Evolutionary conservation across 2,113 vertebrate genomes (phyloP).

Genomic region (pig (Sus scrofa)): DNA sequence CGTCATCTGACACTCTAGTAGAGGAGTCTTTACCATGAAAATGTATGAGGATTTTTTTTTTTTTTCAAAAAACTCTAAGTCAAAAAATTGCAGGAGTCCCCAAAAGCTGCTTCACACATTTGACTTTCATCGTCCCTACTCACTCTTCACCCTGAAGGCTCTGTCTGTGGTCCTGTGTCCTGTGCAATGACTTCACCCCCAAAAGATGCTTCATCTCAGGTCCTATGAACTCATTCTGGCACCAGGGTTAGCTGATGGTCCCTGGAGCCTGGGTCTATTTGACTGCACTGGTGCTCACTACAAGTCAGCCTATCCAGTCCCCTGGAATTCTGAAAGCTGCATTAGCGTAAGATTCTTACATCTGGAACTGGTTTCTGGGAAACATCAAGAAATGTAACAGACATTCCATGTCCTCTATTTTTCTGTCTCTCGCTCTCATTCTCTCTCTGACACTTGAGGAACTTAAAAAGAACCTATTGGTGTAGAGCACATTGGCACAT

Average conservation of each 20-base stretch:
- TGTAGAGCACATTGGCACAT: conserved; percentile 60
- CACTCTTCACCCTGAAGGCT: too few relatives aligned
- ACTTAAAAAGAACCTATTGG: conserved; percentile 67
- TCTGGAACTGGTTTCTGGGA: conserved; percentile 54
- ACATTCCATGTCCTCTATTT: not conserved
- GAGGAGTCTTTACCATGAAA: not conserved
- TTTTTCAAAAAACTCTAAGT: not conserved
- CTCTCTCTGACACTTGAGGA: conserved; percentile 53
- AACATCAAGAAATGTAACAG: conserved; percentile 17
- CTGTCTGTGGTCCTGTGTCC: not conserved
- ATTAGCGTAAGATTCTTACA: not conserved
- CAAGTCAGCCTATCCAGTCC: not conserved
- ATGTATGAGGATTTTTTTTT: not conserved
- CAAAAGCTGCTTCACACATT: not conserved
- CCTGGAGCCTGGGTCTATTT: not conserved
- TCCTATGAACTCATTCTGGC: not conserved
- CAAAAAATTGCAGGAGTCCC: not conserved
- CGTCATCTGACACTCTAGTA: not conserved
- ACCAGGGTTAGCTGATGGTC: not conserved
- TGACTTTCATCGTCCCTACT: not conserved
- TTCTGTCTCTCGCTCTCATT: not conserved
- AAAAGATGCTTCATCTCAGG: not conserved
- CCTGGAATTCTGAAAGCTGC: not conserved
- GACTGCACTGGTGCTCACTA: not conserved
- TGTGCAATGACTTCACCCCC: not conserved